Conservation (phyloP, 2,797 vertebrate genomes). For the Eupleurogrammus muticus region DNA sequence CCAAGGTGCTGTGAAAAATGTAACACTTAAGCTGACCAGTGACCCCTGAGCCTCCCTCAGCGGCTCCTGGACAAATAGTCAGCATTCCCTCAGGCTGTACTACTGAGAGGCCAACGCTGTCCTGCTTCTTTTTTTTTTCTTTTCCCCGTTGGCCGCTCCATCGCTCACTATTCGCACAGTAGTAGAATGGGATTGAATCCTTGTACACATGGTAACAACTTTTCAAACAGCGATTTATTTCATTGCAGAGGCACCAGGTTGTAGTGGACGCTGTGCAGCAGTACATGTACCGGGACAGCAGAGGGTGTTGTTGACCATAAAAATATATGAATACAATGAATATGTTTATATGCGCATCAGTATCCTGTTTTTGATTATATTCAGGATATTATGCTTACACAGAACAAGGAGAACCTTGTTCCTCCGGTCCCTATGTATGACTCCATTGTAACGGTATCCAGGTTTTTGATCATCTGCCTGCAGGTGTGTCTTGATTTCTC, state of each 20-base stretch:
- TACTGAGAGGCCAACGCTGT: constrained; percentile 11
- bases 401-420: no score
- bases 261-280: constrained; percentile 10
- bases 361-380: no score
- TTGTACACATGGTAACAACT: neutral
- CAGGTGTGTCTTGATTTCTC: no score
- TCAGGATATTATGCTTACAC: no score
- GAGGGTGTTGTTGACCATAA: constrained; percentile 48
- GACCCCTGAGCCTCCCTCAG: constrained; percentile 42
- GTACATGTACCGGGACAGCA: constrained; percentile 36
- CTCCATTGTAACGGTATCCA: no score
- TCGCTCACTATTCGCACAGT: neutral
- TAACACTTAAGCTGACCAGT: constrained; percentile 27
- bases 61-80: constrained; percentile 30
- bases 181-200: neutral
- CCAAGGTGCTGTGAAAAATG: constrained; percentile 32
- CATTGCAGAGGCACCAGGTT: neutral
- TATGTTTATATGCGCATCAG: no score
- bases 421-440: no score
- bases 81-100: constrained; percentile 30
- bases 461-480: no score
- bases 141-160: neutral
- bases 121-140: neutral
- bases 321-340: neutral
- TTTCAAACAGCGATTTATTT: neutral